Percentiles rank a stretch among this genome's conserved stretches.
Conservation (phyloP, 2,888 invertebrate species). For the Nomada fucata region DNA sequence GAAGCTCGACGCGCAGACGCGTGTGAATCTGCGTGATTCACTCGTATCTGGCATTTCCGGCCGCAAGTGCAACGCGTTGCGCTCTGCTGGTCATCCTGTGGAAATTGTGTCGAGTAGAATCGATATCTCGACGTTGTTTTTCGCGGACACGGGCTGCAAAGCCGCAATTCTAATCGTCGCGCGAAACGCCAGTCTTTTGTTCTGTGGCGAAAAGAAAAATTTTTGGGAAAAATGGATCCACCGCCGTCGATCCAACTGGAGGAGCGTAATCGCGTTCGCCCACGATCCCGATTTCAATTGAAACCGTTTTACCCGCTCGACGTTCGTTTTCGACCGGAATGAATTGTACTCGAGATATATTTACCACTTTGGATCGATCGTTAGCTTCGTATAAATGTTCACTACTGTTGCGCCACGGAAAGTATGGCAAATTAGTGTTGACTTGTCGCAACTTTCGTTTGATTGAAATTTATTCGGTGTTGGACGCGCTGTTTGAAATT, state of each 20-base stretch:
- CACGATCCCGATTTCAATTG: background rate
- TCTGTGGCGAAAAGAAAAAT: slow-evolving; percentile 13
- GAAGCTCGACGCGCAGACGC: background rate
- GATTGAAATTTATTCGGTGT: background rate
- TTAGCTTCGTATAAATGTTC: background rate
- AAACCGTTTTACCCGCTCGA: background rate
- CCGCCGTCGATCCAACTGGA: background rate
- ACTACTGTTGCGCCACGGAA: too few species aligned
- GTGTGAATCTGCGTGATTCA: slow-evolving; percentile 5
- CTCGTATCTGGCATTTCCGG: slow-evolving; percentile 32
- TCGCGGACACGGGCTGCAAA: slow-evolving; percentile 13
- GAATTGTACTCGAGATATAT: too few species aligned
- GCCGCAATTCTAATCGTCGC: slow-evolving; percentile 35
- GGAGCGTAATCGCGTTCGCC: background rate
- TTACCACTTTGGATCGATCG: background rate
- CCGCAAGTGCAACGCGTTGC: slow-evolving; percentile 8
- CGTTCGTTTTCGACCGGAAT: background rate
- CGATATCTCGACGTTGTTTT: slow-evolving; percentile 61
- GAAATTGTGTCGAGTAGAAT: slow-evolving; percentile 62
- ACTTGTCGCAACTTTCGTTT: background rate
- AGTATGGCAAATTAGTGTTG: background rate
- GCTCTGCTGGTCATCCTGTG: slow-evolving; percentile 19
- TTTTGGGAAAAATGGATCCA: background rate
- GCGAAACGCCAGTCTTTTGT: slow-evolving; percentile 4
- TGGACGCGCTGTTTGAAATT: background rate